These are phyloP conservation scores for Scelioninae gen. 1 DNA, from an alignment of 2,888 invertebrate species.

Conservation along the genomic window DNA sequence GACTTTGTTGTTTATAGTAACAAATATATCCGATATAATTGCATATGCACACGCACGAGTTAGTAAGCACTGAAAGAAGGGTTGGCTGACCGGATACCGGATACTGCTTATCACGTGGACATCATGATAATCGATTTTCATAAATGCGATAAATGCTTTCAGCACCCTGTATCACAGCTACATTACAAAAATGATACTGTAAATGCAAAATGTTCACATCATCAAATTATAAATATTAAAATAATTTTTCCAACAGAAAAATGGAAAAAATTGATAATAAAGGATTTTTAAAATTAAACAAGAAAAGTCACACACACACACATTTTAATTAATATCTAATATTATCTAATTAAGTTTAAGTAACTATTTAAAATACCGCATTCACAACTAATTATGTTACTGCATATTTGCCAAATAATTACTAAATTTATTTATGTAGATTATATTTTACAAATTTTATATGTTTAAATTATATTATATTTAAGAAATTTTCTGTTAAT, in stretches of 20 bases:
- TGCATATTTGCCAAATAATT: too few relatives aligned
- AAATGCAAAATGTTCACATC: not conserved
- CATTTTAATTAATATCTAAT: too few relatives aligned
- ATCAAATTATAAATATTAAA: not conserved
- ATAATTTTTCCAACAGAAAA: too few relatives aligned
- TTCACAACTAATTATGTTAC: too few relatives aligned
- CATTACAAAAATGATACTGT: not conserved
- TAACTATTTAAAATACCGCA: too few relatives aligned
- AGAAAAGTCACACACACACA: too few relatives aligned
- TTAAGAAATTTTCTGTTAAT: too few relatives aligned
- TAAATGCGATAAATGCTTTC: not conserved
- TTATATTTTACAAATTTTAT: too few relatives aligned
- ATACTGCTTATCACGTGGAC: constrained; percentile 67
- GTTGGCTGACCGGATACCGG: constrained; percentile 54
- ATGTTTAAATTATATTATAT: too few relatives aligned
- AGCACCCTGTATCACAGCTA: not conserved
- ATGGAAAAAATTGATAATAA: not conserved
- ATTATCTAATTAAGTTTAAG: too few relatives aligned
- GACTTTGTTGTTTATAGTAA: constrained; percentile 57
- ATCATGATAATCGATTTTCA: constrained; percentile 47
- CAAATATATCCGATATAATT: constrained; percentile 62
- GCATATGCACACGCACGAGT: constrained; percentile 41
- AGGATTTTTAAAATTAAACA: not conserved
- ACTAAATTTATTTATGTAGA: too few relatives aligned
- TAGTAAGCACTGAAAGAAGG: constrained; percentile 46